These are phyloP conservation scores for Thymelicus sylvestris DNA, from an alignment of 2,888 invertebrate genomes.

Conservation along the genomic window DNA sequence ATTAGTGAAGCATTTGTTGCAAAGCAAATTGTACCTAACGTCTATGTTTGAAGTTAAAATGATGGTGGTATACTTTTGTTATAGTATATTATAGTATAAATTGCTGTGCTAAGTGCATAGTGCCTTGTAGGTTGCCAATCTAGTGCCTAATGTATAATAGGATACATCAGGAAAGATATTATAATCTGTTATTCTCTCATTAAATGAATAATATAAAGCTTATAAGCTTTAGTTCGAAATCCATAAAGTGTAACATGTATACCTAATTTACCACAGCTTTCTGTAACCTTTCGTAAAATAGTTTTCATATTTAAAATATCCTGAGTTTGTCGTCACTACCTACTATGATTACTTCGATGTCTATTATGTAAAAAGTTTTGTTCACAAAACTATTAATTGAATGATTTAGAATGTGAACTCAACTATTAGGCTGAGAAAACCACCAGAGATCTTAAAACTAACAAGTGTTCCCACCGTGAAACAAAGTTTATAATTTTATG, in stretches of 20 bases:
- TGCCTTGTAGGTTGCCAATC: slow-evolving; percentile 86
- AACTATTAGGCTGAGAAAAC: slow-evolving; percentile 67
- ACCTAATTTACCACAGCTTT: slow-evolving; percentile 20
- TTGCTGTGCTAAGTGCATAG: slow-evolving; percentile 85
- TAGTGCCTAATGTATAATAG: slow-evolving; percentile 81
- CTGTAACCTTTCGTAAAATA: slow-evolving; percentile 41
- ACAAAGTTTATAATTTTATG: slow-evolving; percentile 72
- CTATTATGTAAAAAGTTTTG: slow-evolving; percentile 39
- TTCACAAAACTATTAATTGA: slow-evolving; percentile 39
- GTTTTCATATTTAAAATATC: slow-evolving; percentile 35
- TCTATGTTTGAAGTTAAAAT: slow-evolving; percentile 52
- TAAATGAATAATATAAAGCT: slow-evolving; percentile 43
- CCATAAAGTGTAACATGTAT: slow-evolving; percentile 33
- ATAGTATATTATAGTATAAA: slow-evolving; percentile 59
- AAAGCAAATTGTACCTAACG: slow-evolving; percentile 47
- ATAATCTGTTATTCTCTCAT: slow-evolving; percentile 48
- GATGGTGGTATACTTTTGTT: slow-evolving; percentile 56
- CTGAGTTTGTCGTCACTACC: slow-evolving; percentile 37
- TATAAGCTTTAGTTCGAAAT: slow-evolving; percentile 43
- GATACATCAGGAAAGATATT: slow-evolving; percentile 51
- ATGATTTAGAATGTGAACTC: slow-evolving; percentile 50
- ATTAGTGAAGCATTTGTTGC: slow-evolving; percentile 45
- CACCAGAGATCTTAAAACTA: slow-evolving; percentile 75
- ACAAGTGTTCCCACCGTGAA: slow-evolving; percentile 80
- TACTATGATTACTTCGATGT: slow-evolving; percentile 45